phyloP scores from a whole-genome alignment of 2,113 vertebrate genomes.

The Bufo gargarizans region DNA sequence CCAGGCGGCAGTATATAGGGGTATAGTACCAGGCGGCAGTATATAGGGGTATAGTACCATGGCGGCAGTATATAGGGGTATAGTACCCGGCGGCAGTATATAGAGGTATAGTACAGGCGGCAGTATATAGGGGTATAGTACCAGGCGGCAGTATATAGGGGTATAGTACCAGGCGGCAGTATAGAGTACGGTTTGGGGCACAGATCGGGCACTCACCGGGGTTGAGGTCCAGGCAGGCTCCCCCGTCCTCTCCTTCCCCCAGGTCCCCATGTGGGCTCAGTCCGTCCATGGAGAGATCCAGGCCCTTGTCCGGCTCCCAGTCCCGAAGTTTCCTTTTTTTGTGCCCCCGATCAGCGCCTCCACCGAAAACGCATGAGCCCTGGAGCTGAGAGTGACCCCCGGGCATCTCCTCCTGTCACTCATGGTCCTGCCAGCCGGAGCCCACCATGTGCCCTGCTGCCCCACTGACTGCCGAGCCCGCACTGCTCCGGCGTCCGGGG shows the following conservation, averaged over 20 bases:
- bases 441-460: constrained; percentile 66
- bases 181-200: not conserved
- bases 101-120: no score
- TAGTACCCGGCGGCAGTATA: no score
- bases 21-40: no score
- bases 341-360: constrained; percentile 97
- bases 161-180: not conserved
- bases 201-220: constrained; percentile 84
- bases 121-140: no score
- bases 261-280: constrained; percentile 81
- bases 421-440: constrained; percentile 80
- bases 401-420: constrained; percentile 96
- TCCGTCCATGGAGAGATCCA: constrained; percentile 95
- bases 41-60: no score
- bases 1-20: no score
- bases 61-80: no score
- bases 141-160: not conserved
- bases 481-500: constrained; percentile 59
- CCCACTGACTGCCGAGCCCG: constrained; percentile 3
- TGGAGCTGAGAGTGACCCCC: constrained; percentile 91
- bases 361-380: constrained; percentile 98
- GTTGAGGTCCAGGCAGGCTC: constrained; percentile 91
- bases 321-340: constrained; percentile 97
- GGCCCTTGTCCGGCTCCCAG: constrained; percentile 90
- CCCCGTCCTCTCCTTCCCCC: constrained; percentile 82